Evolutionary conservation across 1,140 invertebrate genomes (phyloP), one percentile per base, ranked within the genome.

Genomic region (Anoplolepis gracilipes): DNA sequence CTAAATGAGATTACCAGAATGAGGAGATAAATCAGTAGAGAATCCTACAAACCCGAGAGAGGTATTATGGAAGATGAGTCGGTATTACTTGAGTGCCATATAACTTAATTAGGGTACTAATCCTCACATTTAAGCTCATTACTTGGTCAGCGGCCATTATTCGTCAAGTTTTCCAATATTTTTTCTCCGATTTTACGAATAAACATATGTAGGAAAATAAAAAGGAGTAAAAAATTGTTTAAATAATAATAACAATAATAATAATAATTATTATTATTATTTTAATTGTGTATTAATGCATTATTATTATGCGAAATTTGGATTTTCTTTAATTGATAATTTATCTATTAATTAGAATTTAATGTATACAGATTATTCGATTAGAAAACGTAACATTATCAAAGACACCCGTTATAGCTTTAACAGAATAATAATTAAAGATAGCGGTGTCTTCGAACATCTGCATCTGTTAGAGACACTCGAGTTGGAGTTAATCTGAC

Each of bases 71-170:
- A 13, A 65, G 76, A 65, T n/a, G 59, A 65, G 53, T 65, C 39
- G 59, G 19, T 77, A 77, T 77, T 77, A 77, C 75, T 46, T 65
- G 36, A 65, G 46, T 78, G 75, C 59, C 46, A 65, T 65, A 65
- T 78, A 42, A 78, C 75, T 77, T 78, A 78, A 78, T 78, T 67
- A 78, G n/a, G 28, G n/a, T 28, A 67, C 13, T 49, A 65, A 67
- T 65, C 53, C 28, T n/a, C 61, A 49, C 46, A 30, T 76, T 78
- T 57, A 65, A 67, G n/a, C 61, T 49, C 76, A 65, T 78, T 67
- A 67, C 1, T 53, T 67, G 19, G 42, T n/a, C 57, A 55, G 10
- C 33, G 53, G 36, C 42, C 16, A 49, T 77, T 64, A 64, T 77
- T 46, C 36, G 22, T 6, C 73, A 62, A 76, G 55, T 62, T 61